A percentile compares a stretch with the other conserved stretches of the same genome.
Conservation (phyloP, 2,797 vertebrate genomes). For the Crenichthys baileyi region DNA sequence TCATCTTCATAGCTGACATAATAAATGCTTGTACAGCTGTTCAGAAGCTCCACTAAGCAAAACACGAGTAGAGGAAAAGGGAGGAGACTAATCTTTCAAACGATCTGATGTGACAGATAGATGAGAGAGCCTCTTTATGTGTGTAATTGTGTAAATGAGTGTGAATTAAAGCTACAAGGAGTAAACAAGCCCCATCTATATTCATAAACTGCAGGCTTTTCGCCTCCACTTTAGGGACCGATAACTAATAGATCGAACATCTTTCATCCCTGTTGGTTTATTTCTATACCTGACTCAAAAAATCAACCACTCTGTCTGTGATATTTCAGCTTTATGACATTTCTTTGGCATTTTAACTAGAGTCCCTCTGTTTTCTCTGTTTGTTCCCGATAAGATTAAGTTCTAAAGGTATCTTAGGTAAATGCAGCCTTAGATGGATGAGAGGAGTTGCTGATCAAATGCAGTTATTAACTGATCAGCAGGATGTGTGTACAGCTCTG, state of each 20-base stretch:
- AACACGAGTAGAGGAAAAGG: constrained; percentile 30
- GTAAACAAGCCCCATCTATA: constrained; percentile 46
- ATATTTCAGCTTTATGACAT: constrained; percentile 50
- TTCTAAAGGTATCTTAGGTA: background rate
- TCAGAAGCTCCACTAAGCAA: constrained; percentile 29
- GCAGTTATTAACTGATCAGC: background rate
- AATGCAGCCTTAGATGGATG: background rate
- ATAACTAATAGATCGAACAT: constrained; percentile 36
- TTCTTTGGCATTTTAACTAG: constrained; percentile 58
- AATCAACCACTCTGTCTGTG: constrained; percentile 29
- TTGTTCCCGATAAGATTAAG: constrained; percentile 1
- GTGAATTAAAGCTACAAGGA: constrained; percentile 42
- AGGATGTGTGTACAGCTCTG: background rate
- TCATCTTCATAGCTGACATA: constrained; percentile 47
- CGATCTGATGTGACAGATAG: constrained; percentile 48
- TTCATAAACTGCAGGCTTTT: constrained; percentile 51
- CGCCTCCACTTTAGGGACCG: constrained; percentile 15
- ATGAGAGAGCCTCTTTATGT: constrained; percentile 25
- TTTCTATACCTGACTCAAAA: constrained; percentile 50
- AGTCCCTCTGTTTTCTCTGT: constrained; percentile 6
- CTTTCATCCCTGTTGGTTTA: constrained; percentile 43
- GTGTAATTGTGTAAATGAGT: constrained; percentile 44
- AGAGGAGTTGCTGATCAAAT: background rate
- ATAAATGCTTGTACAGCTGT: constrained; percentile 55
- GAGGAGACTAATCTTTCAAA: constrained; percentile 45